These are phyloP conservation scores for Syritta pipiens DNA, from an alignment of 2,888 invertebrate genomes.

Conservation along the genomic window DNA sequence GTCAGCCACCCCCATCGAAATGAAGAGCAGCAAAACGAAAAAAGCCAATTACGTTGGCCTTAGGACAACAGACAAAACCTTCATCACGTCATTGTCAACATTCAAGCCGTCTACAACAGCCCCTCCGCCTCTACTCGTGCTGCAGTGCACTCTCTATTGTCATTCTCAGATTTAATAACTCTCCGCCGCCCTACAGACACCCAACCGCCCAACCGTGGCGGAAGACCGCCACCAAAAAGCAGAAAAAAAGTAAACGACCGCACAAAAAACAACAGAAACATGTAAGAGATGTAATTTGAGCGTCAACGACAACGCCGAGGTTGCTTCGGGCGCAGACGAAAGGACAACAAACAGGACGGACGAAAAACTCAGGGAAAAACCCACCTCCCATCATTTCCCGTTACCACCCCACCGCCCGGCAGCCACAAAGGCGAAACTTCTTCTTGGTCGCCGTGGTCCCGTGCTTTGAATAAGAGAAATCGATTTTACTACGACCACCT, in stretches of 20 bases:
- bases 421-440: slow-evolving; percentile 44
- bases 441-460: slow-evolving; percentile 3
- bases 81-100: slow-evolving; percentile 41
- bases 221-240: slow-evolving; percentile 7
- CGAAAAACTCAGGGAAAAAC: not conserved
- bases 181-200: not conserved
- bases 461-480: slow-evolving; percentile 56
- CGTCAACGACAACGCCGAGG: slow-evolving; percentile 6
- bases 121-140: not conserved
- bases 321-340: slow-evolving; percentile 26
- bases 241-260: slow-evolving; percentile 23
- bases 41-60: slow-evolving; percentile 11
- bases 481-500: slow-evolving; percentile 70
- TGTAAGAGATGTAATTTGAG: slow-evolving; percentile 38
- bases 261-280: slow-evolving; percentile 8
- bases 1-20: not conserved
- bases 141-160: slow-evolving; percentile 44
- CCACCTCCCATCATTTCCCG: not conserved
- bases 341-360: slow-evolving; percentile 30
- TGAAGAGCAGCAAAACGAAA: not conserved
- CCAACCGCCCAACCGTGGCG: not conserved
- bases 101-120: slow-evolving; percentile 42
- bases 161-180: slow-evolving; percentile 54
- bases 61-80: slow-evolving; percentile 30
- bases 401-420: not conserved